phyloP scores from a whole-genome alignment of 2,113 vertebrate genomes.

The Bothrops jararaca region DNA sequence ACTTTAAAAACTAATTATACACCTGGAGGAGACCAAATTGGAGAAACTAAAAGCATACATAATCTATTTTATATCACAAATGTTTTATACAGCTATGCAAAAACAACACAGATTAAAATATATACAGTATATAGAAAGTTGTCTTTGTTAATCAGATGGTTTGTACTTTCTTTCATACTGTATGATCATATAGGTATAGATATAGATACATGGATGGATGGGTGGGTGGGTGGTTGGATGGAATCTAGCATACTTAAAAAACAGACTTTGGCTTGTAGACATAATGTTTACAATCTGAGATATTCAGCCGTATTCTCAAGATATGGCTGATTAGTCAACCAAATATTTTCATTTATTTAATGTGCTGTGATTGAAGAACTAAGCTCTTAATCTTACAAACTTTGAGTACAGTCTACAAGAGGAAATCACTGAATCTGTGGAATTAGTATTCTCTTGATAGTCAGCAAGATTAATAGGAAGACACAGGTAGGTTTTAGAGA shows the following conservation, averaged over 20 bases:
- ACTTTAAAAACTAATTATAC: background rate
- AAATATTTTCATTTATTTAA: background rate
- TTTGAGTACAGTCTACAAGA: background rate
- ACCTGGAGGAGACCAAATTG: background rate
- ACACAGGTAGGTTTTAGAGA: background rate
- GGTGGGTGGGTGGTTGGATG: no score
- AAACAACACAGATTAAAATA: background rate
- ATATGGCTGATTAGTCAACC: background rate
- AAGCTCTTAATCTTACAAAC: background rate
- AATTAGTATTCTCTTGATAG: background rate
- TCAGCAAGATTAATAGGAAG: background rate
- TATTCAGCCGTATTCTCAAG: background rate
- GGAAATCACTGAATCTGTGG: background rate
- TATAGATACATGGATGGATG: no score
- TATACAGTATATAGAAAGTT: background rate
- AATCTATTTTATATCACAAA: background rate
- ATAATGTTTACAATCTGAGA: background rate
- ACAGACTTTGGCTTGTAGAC: background rate
- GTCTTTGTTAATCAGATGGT: background rate
- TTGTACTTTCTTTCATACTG: background rate
- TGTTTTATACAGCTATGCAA: background rate
- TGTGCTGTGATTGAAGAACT: background rate
- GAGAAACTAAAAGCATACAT: background rate
- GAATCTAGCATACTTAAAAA: background rate
- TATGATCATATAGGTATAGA: background rate